Conservation (phyloP, 2,888 invertebrate species). For the Neoitamus cyanurus region DNA sequence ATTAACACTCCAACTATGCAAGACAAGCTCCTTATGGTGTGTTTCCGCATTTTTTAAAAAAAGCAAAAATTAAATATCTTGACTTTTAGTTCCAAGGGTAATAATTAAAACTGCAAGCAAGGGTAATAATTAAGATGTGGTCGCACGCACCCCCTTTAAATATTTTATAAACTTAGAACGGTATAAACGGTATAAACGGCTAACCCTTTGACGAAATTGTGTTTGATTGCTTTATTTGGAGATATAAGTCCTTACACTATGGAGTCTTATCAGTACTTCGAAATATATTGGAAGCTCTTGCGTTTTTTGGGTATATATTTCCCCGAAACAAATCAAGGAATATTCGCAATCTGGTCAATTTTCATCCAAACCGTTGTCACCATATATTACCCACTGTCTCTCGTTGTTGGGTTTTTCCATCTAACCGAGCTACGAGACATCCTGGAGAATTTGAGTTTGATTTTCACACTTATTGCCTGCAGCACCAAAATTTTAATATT, state of each 20-base stretch:
- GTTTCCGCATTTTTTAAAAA: neutral
- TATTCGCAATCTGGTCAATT: neutral
- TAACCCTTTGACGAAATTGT: neutral
- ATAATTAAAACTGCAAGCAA: neutral
- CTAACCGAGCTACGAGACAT: neutral
- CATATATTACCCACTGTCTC: neutral
- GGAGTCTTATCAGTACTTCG: neutral
- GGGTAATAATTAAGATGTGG: neutral
- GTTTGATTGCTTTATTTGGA: neutral
- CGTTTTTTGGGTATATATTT: neutral
- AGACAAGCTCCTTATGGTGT: neutral
- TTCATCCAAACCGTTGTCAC: neutral
- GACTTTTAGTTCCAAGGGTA: neutral
- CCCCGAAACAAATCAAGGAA: neutral
- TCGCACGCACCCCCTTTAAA: neutral
- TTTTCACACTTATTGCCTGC: slow-evolving; percentile 7
- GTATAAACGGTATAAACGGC: neutral
- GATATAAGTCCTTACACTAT: neutral
- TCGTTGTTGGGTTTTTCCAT: slow-evolving; percentile 6
- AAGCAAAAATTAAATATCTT: neutral
- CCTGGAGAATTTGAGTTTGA: neutral
- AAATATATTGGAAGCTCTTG: neutral
- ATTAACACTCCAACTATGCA: too few species aligned
- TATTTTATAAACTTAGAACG: neutral
- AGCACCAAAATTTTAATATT: neutral